Conservation (phyloP, 2,888 invertebrate genomes). For the Odontomyia ornata region DNA sequence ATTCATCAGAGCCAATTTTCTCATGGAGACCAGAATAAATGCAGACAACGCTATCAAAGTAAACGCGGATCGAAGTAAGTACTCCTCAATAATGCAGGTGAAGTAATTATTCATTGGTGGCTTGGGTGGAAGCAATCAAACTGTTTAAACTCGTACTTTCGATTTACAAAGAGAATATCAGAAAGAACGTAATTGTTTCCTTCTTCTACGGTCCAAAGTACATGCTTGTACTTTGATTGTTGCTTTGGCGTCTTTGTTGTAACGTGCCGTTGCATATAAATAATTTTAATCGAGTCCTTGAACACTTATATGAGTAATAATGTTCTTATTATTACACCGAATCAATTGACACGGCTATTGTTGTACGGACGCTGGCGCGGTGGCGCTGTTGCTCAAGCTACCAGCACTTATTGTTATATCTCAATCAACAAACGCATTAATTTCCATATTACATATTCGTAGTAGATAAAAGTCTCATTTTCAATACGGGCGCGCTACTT, state of each 20-base stretch:
- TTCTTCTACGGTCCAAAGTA: slow-evolving; percentile 2
- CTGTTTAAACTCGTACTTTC: slow-evolving; percentile 24
- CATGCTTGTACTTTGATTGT: neutral
- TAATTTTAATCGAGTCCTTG: slow-evolving; percentile 20
- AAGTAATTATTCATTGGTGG: slow-evolving; percentile 15
- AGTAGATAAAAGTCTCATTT: slow-evolving; percentile 16
- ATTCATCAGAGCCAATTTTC: neutral
- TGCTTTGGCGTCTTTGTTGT: slow-evolving; percentile 19
- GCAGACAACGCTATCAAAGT: neutral
- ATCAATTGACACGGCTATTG: slow-evolving; percentile 5
- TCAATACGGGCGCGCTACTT: slow-evolving; percentile 12
- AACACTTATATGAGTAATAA: neutral
- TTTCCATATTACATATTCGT: slow-evolving; percentile 27
- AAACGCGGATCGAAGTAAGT: too few species aligned
- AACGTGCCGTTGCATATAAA: slow-evolving; percentile 13
- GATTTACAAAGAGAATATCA: slow-evolving; percentile 29
- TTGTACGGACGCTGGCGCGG: neutral
- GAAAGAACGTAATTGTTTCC: slow-evolving; percentile 18
- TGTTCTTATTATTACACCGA: neutral
- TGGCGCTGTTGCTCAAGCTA: neutral
- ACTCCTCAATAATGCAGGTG: neutral
- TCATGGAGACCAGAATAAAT: neutral
- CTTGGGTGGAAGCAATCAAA: slow-evolving; percentile 13
- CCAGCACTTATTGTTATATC: slow-evolving; percentile 29
- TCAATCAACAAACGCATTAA: slow-evolving; percentile 25